phyloP scores from a whole-genome alignment of 2,888 invertebrate species.

The Polydrusus tereticollis region DNA sequence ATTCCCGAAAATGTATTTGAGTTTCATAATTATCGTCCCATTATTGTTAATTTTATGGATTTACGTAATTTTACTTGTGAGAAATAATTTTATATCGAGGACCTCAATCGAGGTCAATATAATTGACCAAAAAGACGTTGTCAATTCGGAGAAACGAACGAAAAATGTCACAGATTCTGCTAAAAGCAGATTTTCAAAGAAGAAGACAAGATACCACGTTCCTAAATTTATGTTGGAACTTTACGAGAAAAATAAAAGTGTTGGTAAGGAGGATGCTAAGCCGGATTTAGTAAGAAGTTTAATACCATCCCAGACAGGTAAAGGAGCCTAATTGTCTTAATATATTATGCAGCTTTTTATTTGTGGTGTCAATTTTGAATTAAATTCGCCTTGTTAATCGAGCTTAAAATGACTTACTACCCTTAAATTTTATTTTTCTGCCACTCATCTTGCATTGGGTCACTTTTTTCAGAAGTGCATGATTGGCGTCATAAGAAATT shows the following conservation, averaged over 20 bases:
- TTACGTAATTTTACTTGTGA: slow-evolving; percentile 51
- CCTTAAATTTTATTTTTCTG: too few species aligned
- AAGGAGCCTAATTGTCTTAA: slow-evolving; percentile 28
- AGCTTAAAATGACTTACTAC: too few species aligned
- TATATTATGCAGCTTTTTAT: too few species aligned
- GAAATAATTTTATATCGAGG: slow-evolving; percentile 44
- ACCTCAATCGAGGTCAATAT: slow-evolving; percentile 55
- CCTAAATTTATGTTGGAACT: slow-evolving; percentile 66
- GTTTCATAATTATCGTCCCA: slow-evolving; percentile 50
- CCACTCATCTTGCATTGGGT: too few species aligned
- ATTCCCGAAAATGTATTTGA: slow-evolving; percentile 18
- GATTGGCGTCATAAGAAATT: too few species aligned
- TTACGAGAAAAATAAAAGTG: slow-evolving; percentile 62
- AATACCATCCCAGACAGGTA: slow-evolving; percentile 64
- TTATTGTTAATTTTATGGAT: slow-evolving; percentile 55
- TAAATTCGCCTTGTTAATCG: too few species aligned
- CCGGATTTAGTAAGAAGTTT: slow-evolving; percentile 65
- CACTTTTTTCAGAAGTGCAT: too few species aligned
- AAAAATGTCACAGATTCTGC: slow-evolving; percentile 3
- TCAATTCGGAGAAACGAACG: slow-evolving; percentile 11
- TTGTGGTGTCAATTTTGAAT: too few species aligned
- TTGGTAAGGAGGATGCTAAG: slow-evolving; percentile 48
- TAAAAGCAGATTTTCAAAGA: slow-evolving; percentile 32
- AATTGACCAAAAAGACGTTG: slow-evolving; percentile 41
- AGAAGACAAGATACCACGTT: slow-evolving; percentile 57